These are phyloP conservation scores for Daubentonia madagascariensis DNA, from an alignment of 2,113 vertebrate species.

Conservation along the genomic window DNA sequence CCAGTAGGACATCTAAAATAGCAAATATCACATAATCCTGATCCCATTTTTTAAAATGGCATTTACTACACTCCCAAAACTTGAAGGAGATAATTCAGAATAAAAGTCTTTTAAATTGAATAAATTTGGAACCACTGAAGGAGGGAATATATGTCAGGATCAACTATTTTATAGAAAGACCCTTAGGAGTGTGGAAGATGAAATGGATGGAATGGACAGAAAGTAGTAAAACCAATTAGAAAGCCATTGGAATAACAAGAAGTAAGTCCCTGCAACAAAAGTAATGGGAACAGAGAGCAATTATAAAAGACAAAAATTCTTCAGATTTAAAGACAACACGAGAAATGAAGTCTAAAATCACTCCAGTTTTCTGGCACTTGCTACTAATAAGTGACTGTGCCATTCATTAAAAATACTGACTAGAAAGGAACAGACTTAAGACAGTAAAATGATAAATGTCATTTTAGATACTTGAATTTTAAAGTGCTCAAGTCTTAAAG, in stretches of 20 bases:
- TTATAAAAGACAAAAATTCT: not conserved
- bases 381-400: not conserved
- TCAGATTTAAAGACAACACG: not conserved
- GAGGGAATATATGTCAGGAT: not conserved
- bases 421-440: not conserved
- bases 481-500: not conserved
- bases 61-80: not conserved
- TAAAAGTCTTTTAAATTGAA: not conserved
- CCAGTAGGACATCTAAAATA: not conserved
- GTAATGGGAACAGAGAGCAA: not conserved
- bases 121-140: not conserved
- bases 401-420: not conserved
- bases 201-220: not conserved
- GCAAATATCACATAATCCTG: not conserved
- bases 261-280: not conserved
- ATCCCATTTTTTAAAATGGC: not conserved
- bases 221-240: not conserved
- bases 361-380: not conserved
- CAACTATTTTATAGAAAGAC: not conserved
- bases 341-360: not conserved
- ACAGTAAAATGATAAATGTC: not conserved
- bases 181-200: not conserved
- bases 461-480: not conserved
- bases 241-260: not conserved
- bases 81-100: not conserved